Evolutionary conservation across 1,140 invertebrate genomes (phyloP), one percentile per base, ranked within the genome.

Genomic region (Drosophila bocqueti): DNA sequence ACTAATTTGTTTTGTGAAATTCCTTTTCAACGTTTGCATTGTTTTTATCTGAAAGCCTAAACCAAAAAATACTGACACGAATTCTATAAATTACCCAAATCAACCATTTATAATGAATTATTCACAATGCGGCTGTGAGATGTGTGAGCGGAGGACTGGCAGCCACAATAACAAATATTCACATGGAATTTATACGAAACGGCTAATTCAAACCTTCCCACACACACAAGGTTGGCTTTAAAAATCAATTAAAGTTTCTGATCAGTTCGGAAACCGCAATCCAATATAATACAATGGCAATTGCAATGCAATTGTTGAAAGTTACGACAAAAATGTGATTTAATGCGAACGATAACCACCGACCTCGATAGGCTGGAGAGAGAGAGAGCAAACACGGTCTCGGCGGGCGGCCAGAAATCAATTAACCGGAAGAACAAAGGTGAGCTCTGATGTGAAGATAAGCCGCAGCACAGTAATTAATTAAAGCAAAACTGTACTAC

Each of bases 161-260:
- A 81, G 57, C 72, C 62, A 46, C 76, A 69, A 57, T 79, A 61
- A 29, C 45, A 47, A 42, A 69, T 57, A 54, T 42, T 69, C 47
- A 21, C 43, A 52, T 63, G 54, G n/a, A 49, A 66, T 49, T 43
- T 54, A 45, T 66, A 18, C 40, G 49, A 34, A 46, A 45, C 26
- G 34, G 42, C 65, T 59, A 72, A 58, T 71, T 38, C 55, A 15
- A 38, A 38, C 2, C 38, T 29, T 47, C 72, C 31, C 63, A 62
- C 36, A n/a, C 43, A 38, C 43, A 31, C 52, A 76, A 66, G 66
- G 79, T 62, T 76, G 77, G 84, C 69, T 73, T 79, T 84, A 69
- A 84, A 85, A 87, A 87, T 78, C 84, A 87, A 87, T 87, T 87
- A 72, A 81, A 75, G 77, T 84, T 84, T 78, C 64, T 42, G 78